Conservation (phyloP, 2,113 vertebrate species). For the Cyprinodon variegatus region DNA sequence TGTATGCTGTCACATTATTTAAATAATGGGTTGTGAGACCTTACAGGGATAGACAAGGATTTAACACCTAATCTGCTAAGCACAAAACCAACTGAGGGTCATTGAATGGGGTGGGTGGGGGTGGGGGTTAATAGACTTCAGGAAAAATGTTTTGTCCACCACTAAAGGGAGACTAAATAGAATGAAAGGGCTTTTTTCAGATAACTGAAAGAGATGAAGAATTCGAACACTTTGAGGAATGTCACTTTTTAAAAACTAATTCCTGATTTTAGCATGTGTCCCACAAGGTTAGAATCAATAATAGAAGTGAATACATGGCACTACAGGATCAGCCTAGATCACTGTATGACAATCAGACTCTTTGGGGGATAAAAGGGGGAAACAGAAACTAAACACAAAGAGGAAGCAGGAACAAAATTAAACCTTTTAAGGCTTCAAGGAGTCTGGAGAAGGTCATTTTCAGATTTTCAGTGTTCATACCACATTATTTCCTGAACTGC, state of each 20-base stretch:
- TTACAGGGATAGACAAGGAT: conserved; percentile 51
- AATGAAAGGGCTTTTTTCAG: conserved; percentile 20
- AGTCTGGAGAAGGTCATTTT: conserved; percentile 35
- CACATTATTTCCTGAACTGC: conserved; percentile 25
- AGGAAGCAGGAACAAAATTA: conserved; percentile 22
- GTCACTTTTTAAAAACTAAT: background rate
- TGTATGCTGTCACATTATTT: conserved; percentile 53
- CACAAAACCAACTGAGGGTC: conserved; percentile 43
- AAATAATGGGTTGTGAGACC: conserved; percentile 56
- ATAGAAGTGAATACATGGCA: conserved; percentile 25
- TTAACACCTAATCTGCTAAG: conserved; percentile 58
- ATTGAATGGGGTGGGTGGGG: conserved; percentile 16
- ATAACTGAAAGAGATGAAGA: background rate
- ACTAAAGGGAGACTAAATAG: conserved; percentile 30
- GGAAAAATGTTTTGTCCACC: conserved; percentile 29
- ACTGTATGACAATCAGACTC: conserved; percentile 43
- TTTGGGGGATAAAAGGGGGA: conserved; percentile 17
- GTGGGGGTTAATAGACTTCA: conserved; percentile 17
- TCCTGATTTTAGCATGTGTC: conserved; percentile 24
- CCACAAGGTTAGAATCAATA: conserved; percentile 44
- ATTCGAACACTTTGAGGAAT: background rate
- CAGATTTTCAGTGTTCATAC: conserved; percentile 51
- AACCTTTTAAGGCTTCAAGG: conserved; percentile 29
- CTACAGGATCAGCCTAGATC: conserved; percentile 18
- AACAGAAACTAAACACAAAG: background rate